Evolutionary conservation across 2,797 vertebrate genomes (phyloP), one percentile per base, ranked within the genome.

Genomic region (Gobio occitaniae): DNA sequence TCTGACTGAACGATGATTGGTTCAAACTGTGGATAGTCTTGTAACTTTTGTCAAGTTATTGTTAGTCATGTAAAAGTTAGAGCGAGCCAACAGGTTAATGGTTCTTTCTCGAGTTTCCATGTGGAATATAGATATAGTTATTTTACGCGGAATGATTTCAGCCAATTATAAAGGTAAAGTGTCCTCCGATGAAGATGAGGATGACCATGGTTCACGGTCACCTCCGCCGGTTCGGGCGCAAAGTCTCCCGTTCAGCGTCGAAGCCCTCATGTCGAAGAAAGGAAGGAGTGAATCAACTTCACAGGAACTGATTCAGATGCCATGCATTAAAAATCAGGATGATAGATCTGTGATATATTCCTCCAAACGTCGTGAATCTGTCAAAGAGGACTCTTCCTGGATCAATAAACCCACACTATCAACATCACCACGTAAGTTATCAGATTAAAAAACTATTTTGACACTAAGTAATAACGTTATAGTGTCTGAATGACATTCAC

Each of bases 231-330:
- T 95, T 82, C 96, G 95, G 89, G 94, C 96, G 90, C 95, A 96
- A 66, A 91, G 93, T 50, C 89, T 98, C 91, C 95, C 97, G 72
- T 99, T 98, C 93, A 98, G 97, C 91, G 97, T 99, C 91, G 97
- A 98, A 86, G 96, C 97, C 74, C 96, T 99, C 84, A 98, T 98
- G 96, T 96, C 96, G 54, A 96, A 96, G 94, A 95, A 93, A 87
- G 96, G 95, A 9, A 91, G 89, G 47, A 87, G 80, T 70, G 81
- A 61, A 32, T 38, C 75, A 10, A 68, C 56, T 21, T 38, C 41
- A 3, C 75, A 38, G 13, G 70, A 77, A 17, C 15, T 47, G 4
- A 82, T 19, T 38, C 29, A 19, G 59, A 29, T 69, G 75, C 29
- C 68, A 36, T 25, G 38, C 54, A 3, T 78, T 3, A 68, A 38